Base-by-base conservation (phyloP, 2,888 invertebrate genomes). In the Xestia sexstrigata region DNA sequence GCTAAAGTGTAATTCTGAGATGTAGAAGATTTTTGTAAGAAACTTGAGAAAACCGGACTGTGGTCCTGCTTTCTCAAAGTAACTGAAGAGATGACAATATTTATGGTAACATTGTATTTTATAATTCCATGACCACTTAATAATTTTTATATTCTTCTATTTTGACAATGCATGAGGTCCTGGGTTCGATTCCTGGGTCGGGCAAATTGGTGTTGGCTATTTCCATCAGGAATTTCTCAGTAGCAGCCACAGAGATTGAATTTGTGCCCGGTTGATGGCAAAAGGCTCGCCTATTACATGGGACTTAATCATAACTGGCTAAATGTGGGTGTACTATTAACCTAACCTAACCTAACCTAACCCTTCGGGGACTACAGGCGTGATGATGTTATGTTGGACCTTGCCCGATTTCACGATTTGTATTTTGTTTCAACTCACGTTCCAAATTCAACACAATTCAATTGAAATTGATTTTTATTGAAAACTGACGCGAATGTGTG, bases 1-100 rank as follows among this genome's bases (percentile, higher is more conserved):
- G 70, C 23, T 65, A 58, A 76, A 74, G 35, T 55, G 52, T 66
- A 71, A 81, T 74, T 71, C 17, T 35, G 9, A 62, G 15, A 70
- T 39, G 45, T 15, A 23, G 17, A 60, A 52, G n/a, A 20, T 62
- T 20, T 80, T 66, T 26, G 2, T 15, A 45, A 35, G 52, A 45
- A 0, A 20, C 26, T 47, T 47, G 0, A 39, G 23, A 30, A n/a
- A 52, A 26, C 39, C 26, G 9, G 6, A 26, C 20, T 1, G 1
- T 45, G 11, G 13, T 52, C 3, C 9, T 58, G 26, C n/a, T 55
- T 30, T 26, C 13, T 60, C 3, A 15, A 58, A 20, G 20, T 62
- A 1, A 62, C 20, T 20, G 20, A 30, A 30, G 9, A 20, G 30
- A 9, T 8, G 20, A 20, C 7, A 60, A 30, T 8, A 30, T 60